These are phyloP conservation scores for Malurus splendens DNA, from an alignment of 2,797 vertebrate species.

Conservation along the genomic window DNA sequence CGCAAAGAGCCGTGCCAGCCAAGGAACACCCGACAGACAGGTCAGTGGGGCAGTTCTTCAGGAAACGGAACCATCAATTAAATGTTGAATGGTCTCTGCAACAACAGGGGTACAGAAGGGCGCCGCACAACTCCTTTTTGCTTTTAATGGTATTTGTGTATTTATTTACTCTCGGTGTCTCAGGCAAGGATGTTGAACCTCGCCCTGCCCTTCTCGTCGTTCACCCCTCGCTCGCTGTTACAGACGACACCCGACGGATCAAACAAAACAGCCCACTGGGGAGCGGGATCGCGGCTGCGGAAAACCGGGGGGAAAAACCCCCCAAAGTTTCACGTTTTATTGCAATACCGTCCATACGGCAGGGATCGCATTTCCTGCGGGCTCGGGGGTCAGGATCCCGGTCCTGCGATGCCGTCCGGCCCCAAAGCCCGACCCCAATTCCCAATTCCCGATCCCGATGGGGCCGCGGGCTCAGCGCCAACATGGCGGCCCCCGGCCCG, in stretches of 20 bases:
- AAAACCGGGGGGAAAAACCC: not conserved
- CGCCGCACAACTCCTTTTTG: not conserved
- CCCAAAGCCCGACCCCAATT: fast-evolving
- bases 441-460: fast-evolving
- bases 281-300: not conserved
- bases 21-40: not conserved
- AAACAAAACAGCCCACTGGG: not conserved
- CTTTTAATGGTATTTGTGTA: not conserved
- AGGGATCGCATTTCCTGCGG: fast-evolving
- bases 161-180: not conserved
- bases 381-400: too few species aligned
- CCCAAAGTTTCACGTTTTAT: not conserved
- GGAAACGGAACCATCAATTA: not conserved
- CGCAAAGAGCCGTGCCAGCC: not conserved
- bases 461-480: not conserved
- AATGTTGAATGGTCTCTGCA: not conserved
- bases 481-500: not conserved
- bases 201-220: not conserved
- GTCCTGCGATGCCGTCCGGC: not conserved
- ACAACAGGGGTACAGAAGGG: not conserved
- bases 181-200: not conserved
- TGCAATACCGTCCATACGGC: fast-evolving
- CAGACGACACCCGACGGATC: not conserved
- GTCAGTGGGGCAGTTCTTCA: not conserved
- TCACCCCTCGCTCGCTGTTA: not conserved